A percentile compares a stretch with the other conserved stretches of the same genome.
Conservation (phyloP, 1,140 invertebrate genomes). For the Scaptomyza montana region DNA sequence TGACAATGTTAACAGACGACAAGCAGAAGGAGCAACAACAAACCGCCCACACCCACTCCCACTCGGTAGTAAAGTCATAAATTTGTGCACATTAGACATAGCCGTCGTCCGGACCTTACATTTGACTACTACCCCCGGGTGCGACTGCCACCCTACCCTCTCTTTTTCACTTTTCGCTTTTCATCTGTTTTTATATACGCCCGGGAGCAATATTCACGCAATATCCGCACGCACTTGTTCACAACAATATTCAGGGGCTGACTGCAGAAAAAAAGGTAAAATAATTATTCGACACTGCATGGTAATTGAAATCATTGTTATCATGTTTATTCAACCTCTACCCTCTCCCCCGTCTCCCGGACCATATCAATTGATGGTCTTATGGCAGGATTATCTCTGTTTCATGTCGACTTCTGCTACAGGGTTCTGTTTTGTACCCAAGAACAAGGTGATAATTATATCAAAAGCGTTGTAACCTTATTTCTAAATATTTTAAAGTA, state of each 20-base stretch:
- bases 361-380: constrained; percentile 44
- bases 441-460: constrained; percentile 62
- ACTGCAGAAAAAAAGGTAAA: constrained; percentile 65
- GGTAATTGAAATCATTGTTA: constrained; percentile 83
- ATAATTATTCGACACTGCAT: constrained; percentile 83
- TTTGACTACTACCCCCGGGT: constrained; percentile 1
- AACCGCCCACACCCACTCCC: constrained; percentile 49
- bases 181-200: constrained; percentile 82
- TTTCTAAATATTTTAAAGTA: constrained; percentile 18
- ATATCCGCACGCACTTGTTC: constrained; percentile 73
- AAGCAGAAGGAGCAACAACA: constrained; percentile 47
- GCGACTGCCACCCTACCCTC: neutral
- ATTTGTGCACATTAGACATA: constrained; percentile 83
- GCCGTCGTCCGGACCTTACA: constrained; percentile 53
- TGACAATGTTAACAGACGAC: constrained; percentile 62
- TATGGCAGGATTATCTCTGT: constrained; percentile 74
- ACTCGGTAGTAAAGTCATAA: constrained; percentile 77
- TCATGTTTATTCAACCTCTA: constrained; percentile 56
- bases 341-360: neutral
- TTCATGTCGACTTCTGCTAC: constrained; percentile 53
- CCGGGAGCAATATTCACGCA: constrained; percentile 83
- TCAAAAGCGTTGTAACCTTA: constrained; percentile 46
- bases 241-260: neutral
- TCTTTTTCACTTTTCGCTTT: constrained; percentile 12
- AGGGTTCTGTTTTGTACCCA: neutral